These are phyloP conservation scores for Eristalis pertinax DNA, from an alignment of 2,888 invertebrate species.

Conservation along the genomic window DNA sequence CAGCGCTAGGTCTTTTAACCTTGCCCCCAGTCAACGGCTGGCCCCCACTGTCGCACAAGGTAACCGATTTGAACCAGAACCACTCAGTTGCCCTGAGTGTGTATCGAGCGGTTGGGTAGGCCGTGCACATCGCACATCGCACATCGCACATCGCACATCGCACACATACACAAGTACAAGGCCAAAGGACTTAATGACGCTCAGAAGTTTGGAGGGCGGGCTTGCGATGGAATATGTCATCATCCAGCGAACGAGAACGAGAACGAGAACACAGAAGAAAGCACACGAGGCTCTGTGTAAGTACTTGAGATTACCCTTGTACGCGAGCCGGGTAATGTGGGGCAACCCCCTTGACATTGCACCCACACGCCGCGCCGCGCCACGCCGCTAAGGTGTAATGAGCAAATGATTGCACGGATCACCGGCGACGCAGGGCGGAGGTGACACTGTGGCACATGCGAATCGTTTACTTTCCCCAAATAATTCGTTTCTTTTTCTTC, in stretches of 20 bases:
- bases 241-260: background rate
- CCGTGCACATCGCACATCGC: background rate
- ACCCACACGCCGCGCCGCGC: background rate
- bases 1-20: background rate
- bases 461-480: background rate
- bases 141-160: conserved; percentile 2
- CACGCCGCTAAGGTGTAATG: conserved; percentile 36
- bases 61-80: conserved; percentile 39
- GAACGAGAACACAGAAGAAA: background rate
- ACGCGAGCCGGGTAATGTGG: conserved; percentile 7
- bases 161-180: background rate
- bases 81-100: background rate
- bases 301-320: conserved; percentile 59
- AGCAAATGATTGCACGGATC: background rate
- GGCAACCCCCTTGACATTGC: conserved; percentile 64
- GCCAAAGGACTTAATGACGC: background rate
- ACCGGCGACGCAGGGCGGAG: background rate
- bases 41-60: conserved; percentile 46
- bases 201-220: background rate
- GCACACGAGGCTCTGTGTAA: background rate
- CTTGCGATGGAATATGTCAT: background rate
- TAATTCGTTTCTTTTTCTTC: background rate
- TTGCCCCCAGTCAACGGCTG: conserved; percentile 30
- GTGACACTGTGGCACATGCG: background rate
- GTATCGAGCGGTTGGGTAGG: background rate